Conservation (phyloP, 2,797 vertebrate genomes). For the Semaprochilodus insignis region DNA sequence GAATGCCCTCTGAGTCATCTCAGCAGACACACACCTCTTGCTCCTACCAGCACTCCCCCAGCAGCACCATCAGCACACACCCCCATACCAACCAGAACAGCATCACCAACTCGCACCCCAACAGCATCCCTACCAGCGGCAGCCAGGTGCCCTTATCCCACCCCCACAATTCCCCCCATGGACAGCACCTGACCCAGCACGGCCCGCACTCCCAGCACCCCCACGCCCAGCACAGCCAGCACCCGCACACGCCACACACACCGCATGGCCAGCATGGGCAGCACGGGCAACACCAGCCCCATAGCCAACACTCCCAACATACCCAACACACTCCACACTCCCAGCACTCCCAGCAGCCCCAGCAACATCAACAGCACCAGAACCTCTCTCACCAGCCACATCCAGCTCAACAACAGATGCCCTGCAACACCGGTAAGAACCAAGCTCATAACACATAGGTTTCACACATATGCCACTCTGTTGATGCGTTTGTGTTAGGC, state of each 20-base stretch:
- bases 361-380: slow-evolving; percentile 85
- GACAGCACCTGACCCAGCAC: slow-evolving; percentile 66
- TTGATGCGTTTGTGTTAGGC: slow-evolving; percentile 1
- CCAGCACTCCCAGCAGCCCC: slow-evolving; percentile 78
- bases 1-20: slow-evolving; percentile 86
- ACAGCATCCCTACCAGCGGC: slow-evolving; percentile 84
- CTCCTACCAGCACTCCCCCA: slow-evolving; percentile 92
- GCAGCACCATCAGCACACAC: slow-evolving; percentile 85
- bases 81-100: slow-evolving; percentile 84
- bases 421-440: slow-evolving; percentile 89
- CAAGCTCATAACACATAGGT: background rate
- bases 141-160: slow-evolving; percentile 88
- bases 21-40: slow-evolving; percentile 92
- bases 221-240: slow-evolving; percentile 65
- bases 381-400: slow-evolving; percentile 85
- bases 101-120: slow-evolving; percentile 86
- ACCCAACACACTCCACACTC: slow-evolving; percentile 73
- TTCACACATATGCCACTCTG: background rate
- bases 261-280: slow-evolving; percentile 81
- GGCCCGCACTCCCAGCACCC: slow-evolving; percentile 66
- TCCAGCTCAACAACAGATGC: slow-evolving; percentile 87
- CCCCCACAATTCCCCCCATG: slow-evolving; percentile 73
- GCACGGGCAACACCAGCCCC: slow-evolving; percentile 75
- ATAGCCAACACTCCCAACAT: slow-evolving; percentile 61
- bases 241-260: slow-evolving; percentile 66